These are phyloP conservation scores for Camelus dromedarius DNA, from an alignment of 2,113 vertebrate genomes.

Conservation along the genomic window DNA sequence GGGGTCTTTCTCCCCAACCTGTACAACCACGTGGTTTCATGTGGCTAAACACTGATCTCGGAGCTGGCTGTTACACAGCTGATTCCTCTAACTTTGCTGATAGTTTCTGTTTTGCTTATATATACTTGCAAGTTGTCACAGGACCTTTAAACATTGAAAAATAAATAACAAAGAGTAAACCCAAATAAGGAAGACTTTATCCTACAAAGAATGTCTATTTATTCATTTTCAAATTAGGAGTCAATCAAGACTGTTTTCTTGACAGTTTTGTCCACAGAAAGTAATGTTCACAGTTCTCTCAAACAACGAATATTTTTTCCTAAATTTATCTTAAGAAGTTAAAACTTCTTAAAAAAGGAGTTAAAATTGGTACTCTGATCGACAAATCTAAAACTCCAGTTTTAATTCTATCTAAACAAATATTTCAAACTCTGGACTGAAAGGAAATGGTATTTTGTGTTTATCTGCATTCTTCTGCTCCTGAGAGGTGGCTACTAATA, in stretches of 20 bases:
- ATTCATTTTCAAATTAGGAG: conserved; percentile 16
- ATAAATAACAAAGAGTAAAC: conserved; percentile 80
- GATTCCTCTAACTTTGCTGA: conserved; percentile 81
- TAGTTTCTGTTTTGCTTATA: conserved; percentile 73
- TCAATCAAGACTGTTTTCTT: not conserved
- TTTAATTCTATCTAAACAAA: conserved; percentile 30
- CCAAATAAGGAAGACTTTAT: conserved; percentile 78
- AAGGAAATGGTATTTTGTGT: conserved; percentile 30
- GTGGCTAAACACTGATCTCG: conserved; percentile 65
- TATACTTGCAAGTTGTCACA: conserved; percentile 72
- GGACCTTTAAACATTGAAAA: conserved; percentile 78
- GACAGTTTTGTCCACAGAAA: not conserved
- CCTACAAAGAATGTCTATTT: conserved; percentile 68
- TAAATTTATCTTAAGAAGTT: conserved; percentile 34
- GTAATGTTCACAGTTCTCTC: not conserved
- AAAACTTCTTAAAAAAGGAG: not conserved
- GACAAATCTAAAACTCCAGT: not conserved
- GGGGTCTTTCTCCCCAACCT: not conserved
- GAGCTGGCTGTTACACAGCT: conserved; percentile 70
- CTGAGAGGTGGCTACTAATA: not conserved
- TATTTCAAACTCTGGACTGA: conserved; percentile 34
- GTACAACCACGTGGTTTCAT: conserved; percentile 75
- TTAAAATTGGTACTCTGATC: conserved; percentile 5
- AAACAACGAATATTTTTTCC: not conserved
- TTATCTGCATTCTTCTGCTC: not conserved